A percentile compares a stretch with the other conserved stretches of the same genome.
Conservation (phyloP, 1,140 invertebrate genomes). For the Chymomyza costata region DNA sequence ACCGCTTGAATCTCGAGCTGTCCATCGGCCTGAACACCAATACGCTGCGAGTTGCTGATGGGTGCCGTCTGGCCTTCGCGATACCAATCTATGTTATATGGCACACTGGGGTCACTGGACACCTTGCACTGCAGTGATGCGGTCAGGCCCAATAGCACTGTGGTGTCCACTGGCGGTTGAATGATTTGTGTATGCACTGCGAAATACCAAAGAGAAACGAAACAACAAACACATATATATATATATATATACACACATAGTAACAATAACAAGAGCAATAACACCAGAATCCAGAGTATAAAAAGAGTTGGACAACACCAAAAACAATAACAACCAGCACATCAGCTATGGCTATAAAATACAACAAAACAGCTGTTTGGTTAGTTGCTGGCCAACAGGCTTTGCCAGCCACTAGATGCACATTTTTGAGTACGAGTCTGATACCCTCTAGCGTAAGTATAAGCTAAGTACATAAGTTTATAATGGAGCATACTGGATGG, state of each 20-base stretch:
- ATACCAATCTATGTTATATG: constrained; percentile 94
- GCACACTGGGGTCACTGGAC: constrained; percentile 92
- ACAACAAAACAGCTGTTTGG: no score
- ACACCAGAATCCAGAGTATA: not conserved
- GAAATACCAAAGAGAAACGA: constrained; percentile 16
- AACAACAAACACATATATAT: constrained; percentile 1
- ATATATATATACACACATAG: not conserved
- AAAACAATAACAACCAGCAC: constrained; percentile 49
- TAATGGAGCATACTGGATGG: no score
- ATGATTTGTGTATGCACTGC: constrained; percentile 93
- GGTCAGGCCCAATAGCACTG: constrained; percentile 91
- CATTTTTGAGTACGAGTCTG: no score
- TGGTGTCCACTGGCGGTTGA: constrained; percentile 91
- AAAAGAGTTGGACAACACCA: not conserved
- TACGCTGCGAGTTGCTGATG: constrained; percentile 78
- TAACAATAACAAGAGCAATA: not conserved
- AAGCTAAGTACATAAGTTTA: no score
- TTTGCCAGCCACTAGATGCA: no score
- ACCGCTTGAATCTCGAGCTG: constrained; percentile 88
- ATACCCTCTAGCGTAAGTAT: no score
- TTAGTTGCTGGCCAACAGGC: no score
- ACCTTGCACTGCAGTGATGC: constrained; percentile 95
- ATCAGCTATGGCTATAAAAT: constrained; percentile 43
- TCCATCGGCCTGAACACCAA: constrained; percentile 84
- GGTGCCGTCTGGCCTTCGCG: constrained; percentile 83